phyloP scores from a whole-genome alignment of 2,113 vertebrate species.

The Lanius collurio region DNA sequence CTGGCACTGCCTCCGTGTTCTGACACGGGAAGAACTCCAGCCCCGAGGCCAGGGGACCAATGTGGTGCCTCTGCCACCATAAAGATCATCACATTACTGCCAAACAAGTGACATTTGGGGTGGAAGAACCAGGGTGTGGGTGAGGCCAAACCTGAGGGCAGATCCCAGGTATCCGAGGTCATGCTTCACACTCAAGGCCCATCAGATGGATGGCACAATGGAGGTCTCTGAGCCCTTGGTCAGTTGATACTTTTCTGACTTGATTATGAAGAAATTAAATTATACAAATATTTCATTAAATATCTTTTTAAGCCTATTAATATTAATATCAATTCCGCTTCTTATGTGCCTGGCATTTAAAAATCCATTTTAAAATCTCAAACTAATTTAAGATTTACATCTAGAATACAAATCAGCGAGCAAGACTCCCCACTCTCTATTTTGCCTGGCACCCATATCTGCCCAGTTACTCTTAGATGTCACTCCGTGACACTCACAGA shows the following conservation, averaged over 20 bases:
- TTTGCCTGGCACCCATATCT: slow-evolving; percentile 65
- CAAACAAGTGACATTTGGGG: neutral
- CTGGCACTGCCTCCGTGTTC: accelerated
- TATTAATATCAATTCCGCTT: slow-evolving; percentile 75
- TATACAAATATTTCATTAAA: slow-evolving; percentile 79
- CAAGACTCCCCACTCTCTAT: neutral
- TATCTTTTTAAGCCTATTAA: slow-evolving; percentile 75
- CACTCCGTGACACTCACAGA: slow-evolving; percentile 54
- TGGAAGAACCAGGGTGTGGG: neutral
- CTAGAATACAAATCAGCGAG: slow-evolving; percentile 69
- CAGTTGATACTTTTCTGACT: slow-evolving; percentile 13
- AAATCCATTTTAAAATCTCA: slow-evolving; percentile 70
- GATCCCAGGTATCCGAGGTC: accelerated
- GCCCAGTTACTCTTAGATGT: slow-evolving; percentile 49
- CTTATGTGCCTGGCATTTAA: slow-evolving; percentile 74
- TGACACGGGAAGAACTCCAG: neutral
- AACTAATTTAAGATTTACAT: slow-evolving; percentile 72
- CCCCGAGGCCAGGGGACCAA: accelerated
- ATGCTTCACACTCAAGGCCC: accelerated
- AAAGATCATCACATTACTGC: accelerated
- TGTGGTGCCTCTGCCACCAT: neutral
- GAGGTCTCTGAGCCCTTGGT: neutral
- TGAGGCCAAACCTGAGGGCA: neutral
- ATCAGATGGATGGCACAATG: accelerated
- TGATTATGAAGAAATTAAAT: slow-evolving; percentile 72